These are phyloP conservation scores for Characodon lateralis DNA, from an alignment of 2,797 vertebrate genomes.

Conservation along the genomic window DNA sequence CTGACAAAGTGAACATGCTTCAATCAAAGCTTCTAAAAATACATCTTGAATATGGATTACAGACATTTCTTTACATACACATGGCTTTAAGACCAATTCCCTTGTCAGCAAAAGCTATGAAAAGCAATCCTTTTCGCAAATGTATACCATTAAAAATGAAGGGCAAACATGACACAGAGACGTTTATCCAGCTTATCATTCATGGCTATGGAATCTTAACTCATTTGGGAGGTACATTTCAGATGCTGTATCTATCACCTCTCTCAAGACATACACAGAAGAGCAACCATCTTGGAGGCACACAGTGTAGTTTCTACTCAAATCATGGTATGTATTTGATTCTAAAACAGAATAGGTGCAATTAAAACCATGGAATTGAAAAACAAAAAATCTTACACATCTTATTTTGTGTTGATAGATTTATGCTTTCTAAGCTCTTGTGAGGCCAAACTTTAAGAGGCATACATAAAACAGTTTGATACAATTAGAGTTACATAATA, in stretches of 20 bases:
- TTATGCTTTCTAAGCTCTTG: neutral
- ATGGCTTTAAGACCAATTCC: neutral
- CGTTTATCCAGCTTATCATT: neutral
- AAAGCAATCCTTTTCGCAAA: neutral
- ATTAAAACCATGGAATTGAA: neutral
- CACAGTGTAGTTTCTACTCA: neutral
- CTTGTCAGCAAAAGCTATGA: conserved; percentile 1
- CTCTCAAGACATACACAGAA: neutral
- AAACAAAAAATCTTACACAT: neutral
- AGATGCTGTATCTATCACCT: neutral
- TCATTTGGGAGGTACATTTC: neutral
- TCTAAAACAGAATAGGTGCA: neutral
- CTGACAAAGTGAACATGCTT: neutral
- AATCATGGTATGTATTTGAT: neutral
- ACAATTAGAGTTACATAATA: neutral
- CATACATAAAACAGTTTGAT: neutral
- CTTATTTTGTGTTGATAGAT: neutral
- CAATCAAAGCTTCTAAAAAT: conserved; percentile 3
- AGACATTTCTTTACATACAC: neutral
- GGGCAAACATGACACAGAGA: neutral
- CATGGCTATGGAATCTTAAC: neutral
- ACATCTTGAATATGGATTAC: neutral
- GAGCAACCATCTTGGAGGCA: neutral
- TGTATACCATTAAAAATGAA: neutral
- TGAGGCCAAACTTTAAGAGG: neutral